Evolutionary conservation across 2,888 invertebrate species (phyloP).

Genomic region (Mythimna pallens): DNA sequence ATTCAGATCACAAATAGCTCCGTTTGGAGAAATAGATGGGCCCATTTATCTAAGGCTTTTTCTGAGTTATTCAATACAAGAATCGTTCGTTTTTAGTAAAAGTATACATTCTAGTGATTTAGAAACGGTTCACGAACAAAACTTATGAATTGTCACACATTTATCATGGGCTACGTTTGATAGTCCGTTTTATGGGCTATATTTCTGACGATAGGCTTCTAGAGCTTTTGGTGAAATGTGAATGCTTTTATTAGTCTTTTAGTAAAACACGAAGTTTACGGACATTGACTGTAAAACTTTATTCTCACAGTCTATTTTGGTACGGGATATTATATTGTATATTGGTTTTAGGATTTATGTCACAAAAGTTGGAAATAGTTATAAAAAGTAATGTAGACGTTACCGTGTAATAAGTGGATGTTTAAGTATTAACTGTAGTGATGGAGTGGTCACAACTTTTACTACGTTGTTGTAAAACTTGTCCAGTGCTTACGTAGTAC

Average conservation of each 20-base stretch:
- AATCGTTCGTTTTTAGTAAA: slow-evolving; percentile 58
- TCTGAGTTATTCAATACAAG: slow-evolving; percentile 65
- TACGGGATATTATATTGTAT: slow-evolving; percentile 22
- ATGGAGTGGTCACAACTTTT: slow-evolving; percentile 1
- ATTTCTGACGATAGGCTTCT: slow-evolving; percentile 53
- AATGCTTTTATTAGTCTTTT: slow-evolving; percentile 56
- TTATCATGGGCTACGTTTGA: slow-evolving; percentile 58
- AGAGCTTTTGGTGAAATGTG: slow-evolving; percentile 41
- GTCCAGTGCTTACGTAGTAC: not conserved
- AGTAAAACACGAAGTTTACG: slow-evolving; percentile 51
- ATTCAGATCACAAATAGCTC: slow-evolving; percentile 65
- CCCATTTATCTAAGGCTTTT: slow-evolving; percentile 63
- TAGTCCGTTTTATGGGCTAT: slow-evolving; percentile 55
- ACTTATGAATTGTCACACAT: slow-evolving; percentile 61
- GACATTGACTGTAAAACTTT: slow-evolving; percentile 48
- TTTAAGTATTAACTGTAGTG: not conserved
- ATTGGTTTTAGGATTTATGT: slow-evolving; percentile 23
- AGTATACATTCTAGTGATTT: slow-evolving; percentile 59
- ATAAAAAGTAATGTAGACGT: slow-evolving; percentile 10
- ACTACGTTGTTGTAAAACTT: not conserved
- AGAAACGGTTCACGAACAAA: slow-evolving; percentile 57
- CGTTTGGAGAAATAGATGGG: slow-evolving; percentile 63
- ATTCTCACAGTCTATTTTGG: slow-evolving; percentile 46
- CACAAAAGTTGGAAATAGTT: not conserved
- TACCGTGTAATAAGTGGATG: not conserved